Base-by-base conservation (phyloP, 1,140 invertebrate genomes). In the Steinernema feltiae region DNA sequence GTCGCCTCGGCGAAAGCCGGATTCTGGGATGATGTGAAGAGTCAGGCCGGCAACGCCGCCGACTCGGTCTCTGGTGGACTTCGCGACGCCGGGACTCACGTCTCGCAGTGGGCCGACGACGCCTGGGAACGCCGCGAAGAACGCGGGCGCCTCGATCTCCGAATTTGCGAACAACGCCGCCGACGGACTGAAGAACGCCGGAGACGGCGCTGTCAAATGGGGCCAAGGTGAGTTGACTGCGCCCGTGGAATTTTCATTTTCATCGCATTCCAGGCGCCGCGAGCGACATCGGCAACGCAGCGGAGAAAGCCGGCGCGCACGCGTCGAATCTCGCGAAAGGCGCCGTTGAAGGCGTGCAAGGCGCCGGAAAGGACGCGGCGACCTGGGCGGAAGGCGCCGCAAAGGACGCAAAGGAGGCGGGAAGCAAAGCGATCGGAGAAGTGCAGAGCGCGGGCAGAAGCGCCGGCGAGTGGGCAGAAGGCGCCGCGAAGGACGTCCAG, bases 11-110 rank as follows among this genome's bases (percentile, higher is more conserved):
- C 24, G 7, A 27, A 27, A 63, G 15, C 53, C 24, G 53, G 53
- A 63, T 63, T 63, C 24, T 63, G 53, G 53, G 53, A 63, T 27
- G 53, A 63, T 27, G 53, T 63, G 15, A 63, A 63, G 53, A 27
- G 24, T 3, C 7, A 3, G 2, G 53, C 53, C 3, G 24, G 24
- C 53, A 27, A 63, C 53, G 24, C 53, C 53, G 53, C 53, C 7
- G 12, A 63, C 24, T 63, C 53, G 3, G 24, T 63, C 12, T 63
- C 53, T 21, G 24, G 53, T 27, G 53, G 53, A 7, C 7, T 63
- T 63, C 12, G 53, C 24, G 24, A 27, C 24, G 15, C 53, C 7
- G 41, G n/a, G n/a, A 46, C 7, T n/a, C 41, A 46, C n/a, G 7
- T 46, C n/a, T 7, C 41, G 7, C 41, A 46, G n/a, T 46, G 41